Evolutionary conservation across 2,113 vertebrate species (phyloP), one percentile per base, ranked within the genome.

Genomic region (Hemiscyllium ocellatum): DNA sequence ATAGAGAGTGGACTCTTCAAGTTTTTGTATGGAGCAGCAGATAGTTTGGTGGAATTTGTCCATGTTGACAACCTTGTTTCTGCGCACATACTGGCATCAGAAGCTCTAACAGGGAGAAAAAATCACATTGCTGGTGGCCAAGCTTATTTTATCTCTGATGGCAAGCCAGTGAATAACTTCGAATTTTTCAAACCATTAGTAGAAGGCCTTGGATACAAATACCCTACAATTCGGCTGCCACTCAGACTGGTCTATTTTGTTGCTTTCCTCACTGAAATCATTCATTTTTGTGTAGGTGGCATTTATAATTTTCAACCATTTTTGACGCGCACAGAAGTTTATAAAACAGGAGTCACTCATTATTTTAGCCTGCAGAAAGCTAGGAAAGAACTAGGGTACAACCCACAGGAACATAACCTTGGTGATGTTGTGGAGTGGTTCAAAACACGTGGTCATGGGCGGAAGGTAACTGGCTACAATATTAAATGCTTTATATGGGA

Each of bases 111-210:
- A 47, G 96, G 97, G 4, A 96, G 96, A 95, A 97, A 96, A 95
- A 96, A 97, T 95, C 97, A 98, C 94, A 6, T 97, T 22, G 98
- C 99, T 0, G 98, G 98, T 0, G 98, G 99, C 19, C 98, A 99
- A 97, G 97, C 99, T 95, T 99, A 99, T 97, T 99, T 99, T 87
- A 98, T 99, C 96, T 99, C 99, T 0, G 99, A 99, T 0, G 98
- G 98, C 68, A 97, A 96, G 42, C 99, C 99, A 0, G 97, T 99
- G 69, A 99, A 99, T 96, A 99, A 98, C 96, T 99, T 99, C 93
- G 98, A 99, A 94, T 99, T 99, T 97, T 98, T 99, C 96, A 97
- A 98, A 91, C 99, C 99, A 0, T 96, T 99, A 0, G 98, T 99
- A 0, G 99, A 99, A 97, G 99, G 98, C 24, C 96, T 99, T 95